Conservation (phyloP, 2,888 invertebrate genomes). For the Sthenelais limicola region DNA sequence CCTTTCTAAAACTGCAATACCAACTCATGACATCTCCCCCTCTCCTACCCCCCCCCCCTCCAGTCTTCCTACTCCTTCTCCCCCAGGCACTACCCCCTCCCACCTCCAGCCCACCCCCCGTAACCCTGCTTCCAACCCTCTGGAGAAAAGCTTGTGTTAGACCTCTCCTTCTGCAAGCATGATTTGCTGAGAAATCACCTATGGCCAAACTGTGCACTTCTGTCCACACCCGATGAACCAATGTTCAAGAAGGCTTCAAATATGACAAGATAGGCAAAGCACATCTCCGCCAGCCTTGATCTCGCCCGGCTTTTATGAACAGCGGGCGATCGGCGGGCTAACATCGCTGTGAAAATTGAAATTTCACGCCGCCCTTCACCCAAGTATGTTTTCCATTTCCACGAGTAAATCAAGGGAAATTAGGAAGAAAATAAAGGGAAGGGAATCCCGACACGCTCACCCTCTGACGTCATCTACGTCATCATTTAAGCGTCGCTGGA, state of each 20-base stretch:
- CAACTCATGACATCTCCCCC: too few species aligned
- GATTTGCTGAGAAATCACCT: background rate
- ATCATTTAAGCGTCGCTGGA: too few species aligned
- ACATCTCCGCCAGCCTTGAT: conserved; percentile 10
- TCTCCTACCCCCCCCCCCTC: background rate
- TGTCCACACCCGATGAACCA: background rate
- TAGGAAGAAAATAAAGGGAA: conserved; percentile 10
- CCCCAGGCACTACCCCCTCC: background rate
- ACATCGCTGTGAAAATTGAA: conserved; percentile 28
- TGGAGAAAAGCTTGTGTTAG: too few species aligned
- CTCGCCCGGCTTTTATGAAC: background rate
- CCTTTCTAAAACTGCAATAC: too few species aligned
- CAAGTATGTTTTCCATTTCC: conserved; percentile 35
- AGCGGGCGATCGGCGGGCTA: conserved; percentile 20
- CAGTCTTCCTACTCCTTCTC: background rate
- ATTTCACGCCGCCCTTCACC: conserved; percentile 23
- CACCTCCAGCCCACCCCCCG: background rate
- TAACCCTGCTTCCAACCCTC: too few species aligned
- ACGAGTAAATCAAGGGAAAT: conserved; percentile 29
- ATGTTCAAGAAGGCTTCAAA: background rate
- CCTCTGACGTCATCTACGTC: too few species aligned
- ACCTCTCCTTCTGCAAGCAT: background rate
- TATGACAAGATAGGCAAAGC: background rate
- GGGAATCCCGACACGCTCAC: too few species aligned
- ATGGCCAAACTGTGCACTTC: background rate